These are phyloP conservation scores for Polydrusus pterygomalis DNA, from an alignment of 2,888 invertebrate species.

Conservation along the genomic window DNA sequence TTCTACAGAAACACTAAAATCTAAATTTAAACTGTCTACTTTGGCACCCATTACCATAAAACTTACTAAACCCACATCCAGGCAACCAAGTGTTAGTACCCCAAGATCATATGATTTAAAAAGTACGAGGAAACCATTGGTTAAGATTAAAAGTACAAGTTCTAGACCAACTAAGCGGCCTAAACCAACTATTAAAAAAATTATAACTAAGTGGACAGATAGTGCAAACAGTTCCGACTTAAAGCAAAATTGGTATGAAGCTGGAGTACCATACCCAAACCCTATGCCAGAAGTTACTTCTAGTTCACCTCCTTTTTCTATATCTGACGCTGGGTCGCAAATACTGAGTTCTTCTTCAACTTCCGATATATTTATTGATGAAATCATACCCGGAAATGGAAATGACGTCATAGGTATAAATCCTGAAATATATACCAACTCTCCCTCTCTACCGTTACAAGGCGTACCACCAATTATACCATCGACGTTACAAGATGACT, in stretches of 20 bases:
- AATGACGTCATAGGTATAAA: constrained; percentile 16
- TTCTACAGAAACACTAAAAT: constrained; percentile 8
- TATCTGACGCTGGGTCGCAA: constrained; percentile 55
- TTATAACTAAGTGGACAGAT: constrained; percentile 75
- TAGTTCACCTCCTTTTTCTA: constrained; percentile 65
- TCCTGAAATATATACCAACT: constrained; percentile 50
- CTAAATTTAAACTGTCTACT: constrained; percentile 36
- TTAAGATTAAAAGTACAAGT: constrained; percentile 29
- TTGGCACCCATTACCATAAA: constrained; percentile 44
- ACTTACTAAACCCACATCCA: constrained; percentile 51
- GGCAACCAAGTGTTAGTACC: constrained; percentile 32
- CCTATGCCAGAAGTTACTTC: constrained; percentile 67
- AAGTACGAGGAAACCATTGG: constrained; percentile 33
- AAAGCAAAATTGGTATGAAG: constrained; percentile 71
- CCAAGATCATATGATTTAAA: constrained; percentile 6
- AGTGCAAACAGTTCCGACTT: constrained; percentile 66
- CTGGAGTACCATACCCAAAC: constrained; percentile 64
- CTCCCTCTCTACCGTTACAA: constrained; percentile 48
- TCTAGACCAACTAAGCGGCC: constrained; percentile 23
- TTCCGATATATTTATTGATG: constrained; percentile 38
- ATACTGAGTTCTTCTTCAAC: constrained; percentile 40
- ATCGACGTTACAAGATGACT: constrained; percentile 35
- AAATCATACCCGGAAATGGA: constrained; percentile 24
- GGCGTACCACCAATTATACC: constrained; percentile 53
- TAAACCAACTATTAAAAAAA: constrained; percentile 68